phyloP scores from a whole-genome alignment of 2,797 vertebrate genomes.

The Epinephelus malabaricus region DNA sequence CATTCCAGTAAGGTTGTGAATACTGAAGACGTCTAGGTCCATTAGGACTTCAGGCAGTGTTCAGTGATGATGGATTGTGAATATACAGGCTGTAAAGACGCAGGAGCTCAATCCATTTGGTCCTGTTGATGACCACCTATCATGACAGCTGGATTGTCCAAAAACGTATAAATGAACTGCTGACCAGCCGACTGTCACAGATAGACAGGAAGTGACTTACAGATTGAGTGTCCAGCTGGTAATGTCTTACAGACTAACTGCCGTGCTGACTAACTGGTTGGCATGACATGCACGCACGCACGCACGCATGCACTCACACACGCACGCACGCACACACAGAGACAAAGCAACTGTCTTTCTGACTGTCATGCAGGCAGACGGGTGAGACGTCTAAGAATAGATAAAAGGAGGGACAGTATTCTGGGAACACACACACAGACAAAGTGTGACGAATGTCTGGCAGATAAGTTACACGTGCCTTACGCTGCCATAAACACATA shows the following conservation, averaged over 20 bases:
- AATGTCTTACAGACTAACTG: conserved; percentile 43
- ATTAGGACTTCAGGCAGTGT: neutral
- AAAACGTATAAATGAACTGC: conserved; percentile 8
- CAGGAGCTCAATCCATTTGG: neutral
- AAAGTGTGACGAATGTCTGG: conserved; percentile 74
- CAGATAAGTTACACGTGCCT: conserved; percentile 67
- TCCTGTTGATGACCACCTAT: neutral
- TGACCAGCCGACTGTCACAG: conserved; percentile 36
- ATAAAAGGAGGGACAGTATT: conserved; percentile 73
- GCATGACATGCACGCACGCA: conserved; percentile 15
- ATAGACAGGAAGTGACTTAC: conserved; percentile 38
- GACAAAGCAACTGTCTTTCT: conserved; percentile 24
- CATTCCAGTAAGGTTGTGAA: conserved; percentile 24
- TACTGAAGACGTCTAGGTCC: neutral
- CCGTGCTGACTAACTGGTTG: conserved; percentile 43
- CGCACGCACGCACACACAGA: neutral
- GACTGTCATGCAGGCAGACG: conserved; percentile 63
- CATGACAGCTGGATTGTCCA: conserved; percentile 1
- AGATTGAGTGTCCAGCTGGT: conserved; percentile 31
- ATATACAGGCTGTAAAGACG: neutral
- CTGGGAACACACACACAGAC: conserved; percentile 60
- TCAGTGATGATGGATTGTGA: neutral
- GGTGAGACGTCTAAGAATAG: conserved; percentile 80
- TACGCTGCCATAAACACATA: conserved; percentile 55
- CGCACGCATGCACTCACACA: neutral